Conservation (phyloP, 2,797 vertebrate genomes). For the Acomys russatus region DNA sequence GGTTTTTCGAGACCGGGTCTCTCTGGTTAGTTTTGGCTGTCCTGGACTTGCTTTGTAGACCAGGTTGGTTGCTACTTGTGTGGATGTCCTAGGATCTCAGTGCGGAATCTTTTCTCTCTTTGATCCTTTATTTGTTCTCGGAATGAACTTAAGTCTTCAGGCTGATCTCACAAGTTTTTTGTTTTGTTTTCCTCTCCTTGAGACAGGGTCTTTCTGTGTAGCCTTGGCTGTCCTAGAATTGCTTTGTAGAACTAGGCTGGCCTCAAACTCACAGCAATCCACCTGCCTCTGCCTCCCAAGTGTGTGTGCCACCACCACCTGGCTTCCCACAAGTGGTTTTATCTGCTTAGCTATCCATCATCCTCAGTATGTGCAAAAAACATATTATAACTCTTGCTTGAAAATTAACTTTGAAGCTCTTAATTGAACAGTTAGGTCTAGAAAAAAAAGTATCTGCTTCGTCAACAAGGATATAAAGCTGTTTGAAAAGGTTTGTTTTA, state of each 20-base stretch:
- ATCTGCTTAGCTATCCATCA: not conserved
- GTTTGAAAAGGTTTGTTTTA: not conserved
- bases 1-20: no score
- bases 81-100: not conserved
- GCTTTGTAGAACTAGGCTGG: no score
- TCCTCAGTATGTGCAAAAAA: not conserved
- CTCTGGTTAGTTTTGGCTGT: no score
- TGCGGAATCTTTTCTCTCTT: not conserved
- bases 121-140: not conserved
- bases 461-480: not conserved
- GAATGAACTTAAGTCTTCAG: not conserved
- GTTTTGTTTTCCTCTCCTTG: no score
- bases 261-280: no score
- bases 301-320: no score
- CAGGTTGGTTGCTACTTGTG: no score
- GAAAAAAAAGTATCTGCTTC: not conserved
- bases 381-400: not conserved
- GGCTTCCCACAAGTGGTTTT: not conserved
- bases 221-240: no score
- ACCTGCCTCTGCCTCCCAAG: no score
- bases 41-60: no score
- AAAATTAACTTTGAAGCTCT: constrained; percentile 7
- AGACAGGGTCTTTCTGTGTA: no score
- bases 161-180: not conserved
- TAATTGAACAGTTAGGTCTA: not conserved